Conservation (phyloP, 2,888 invertebrate genomes). For the Nezara viridula region DNA sequence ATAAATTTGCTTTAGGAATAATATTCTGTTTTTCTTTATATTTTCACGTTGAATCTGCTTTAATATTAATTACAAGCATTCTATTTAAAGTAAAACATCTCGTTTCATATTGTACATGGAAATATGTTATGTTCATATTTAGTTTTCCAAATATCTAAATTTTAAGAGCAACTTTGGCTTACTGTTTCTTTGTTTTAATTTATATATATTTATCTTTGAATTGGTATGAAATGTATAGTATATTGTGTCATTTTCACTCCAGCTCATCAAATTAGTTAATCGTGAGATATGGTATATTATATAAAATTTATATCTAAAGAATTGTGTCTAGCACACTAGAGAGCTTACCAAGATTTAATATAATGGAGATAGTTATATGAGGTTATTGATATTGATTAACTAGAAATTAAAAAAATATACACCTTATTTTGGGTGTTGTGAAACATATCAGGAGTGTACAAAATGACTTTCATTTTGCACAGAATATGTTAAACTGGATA, state of each 20-base stretch:
- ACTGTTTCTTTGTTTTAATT: no score
- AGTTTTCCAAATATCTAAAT: no score
- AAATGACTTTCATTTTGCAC: constrained; percentile 58
- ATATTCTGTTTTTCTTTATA: background rate
- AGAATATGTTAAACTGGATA: constrained; percentile 56
- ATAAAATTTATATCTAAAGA: constrained; percentile 48
- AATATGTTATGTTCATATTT: no score
- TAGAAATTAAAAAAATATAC: constrained; percentile 56
- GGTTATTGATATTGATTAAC: constrained; percentile 50
- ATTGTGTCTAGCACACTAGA: constrained; percentile 60
- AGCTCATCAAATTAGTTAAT: constrained; percentile 53
- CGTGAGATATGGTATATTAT: constrained; percentile 53
- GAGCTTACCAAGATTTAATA: constrained; percentile 58
- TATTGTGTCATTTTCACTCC: constrained; percentile 40
- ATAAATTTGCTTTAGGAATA: background rate
- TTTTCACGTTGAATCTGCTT: background rate
- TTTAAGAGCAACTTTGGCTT: no score
- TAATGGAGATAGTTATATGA: constrained; percentile 55
- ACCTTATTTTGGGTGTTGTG: constrained; percentile 56
- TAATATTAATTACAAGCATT: background rate
- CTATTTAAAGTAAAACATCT: background rate
- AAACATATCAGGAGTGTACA: constrained; percentile 59
- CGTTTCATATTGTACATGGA: background rate
- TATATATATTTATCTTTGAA: no score
- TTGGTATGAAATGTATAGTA: background rate